Evolutionary conservation across 2,113 vertebrate species (phyloP), one percentile per base, ranked within the genome.

Genomic region (Silurus meridionalis): DNA sequence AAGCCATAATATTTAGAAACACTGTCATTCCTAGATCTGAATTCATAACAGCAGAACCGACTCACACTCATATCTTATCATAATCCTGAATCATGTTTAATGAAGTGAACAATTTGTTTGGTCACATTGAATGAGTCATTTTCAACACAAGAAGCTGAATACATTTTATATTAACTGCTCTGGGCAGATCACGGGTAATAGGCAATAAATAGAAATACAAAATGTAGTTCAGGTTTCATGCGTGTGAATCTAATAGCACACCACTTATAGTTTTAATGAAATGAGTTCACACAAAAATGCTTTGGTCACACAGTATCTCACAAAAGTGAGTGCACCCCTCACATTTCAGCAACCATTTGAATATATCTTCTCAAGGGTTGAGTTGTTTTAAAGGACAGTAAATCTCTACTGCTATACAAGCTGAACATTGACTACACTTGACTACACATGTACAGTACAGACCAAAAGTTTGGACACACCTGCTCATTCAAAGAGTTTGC

Each of bases 61-160:
- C 21, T 46, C 21, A n/a, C 21, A 82, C 19, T 37, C 37, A 37
- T 37, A 37, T 37, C 37, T 37, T 9, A 82, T 82, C 80, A 82
- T 64, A n/a, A 21, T 50, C 23, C 46, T 0, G 0, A 63, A 63
- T 66, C 60, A 48, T 23, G 64, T 60, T 48, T 63, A 82, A 82
- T 14, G 46, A 52, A 48, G 13, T 82, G 52, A 48, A 52, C 46
- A 64, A 11, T 64, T 82, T 82, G 80, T 50, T 81, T 63, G 60
- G 28, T 50, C 37, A 53, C 15, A 83, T 13, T 83, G 15, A 82
- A 82, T 66, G 21, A 82, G 46, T 13, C 21, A 66, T 66, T 82
- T 66, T 57, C 23, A 78, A 23, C 5, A 4, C 71, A 74, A 50
- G 71, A 74, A 50, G 11, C 46, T 72, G 37, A 72, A 48, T 48